Percentiles rank a stretch among this genome's conserved stretches.
Evolutionary conservation across 2,797 vertebrate species (phyloP).

Genomic region (Gadopsis marmoratus): DNA sequence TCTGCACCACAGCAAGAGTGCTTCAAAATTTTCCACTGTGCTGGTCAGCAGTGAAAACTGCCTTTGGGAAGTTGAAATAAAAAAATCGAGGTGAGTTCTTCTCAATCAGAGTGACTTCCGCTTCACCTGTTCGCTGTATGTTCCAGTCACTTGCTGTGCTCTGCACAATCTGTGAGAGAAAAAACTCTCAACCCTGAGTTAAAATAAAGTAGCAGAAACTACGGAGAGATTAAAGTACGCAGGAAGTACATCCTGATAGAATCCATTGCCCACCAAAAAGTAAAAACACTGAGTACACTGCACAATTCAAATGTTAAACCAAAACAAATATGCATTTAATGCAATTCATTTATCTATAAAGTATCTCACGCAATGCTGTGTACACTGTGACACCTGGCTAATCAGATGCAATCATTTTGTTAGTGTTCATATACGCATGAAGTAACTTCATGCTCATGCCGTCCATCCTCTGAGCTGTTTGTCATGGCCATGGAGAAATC

Average conservation of each 20-base stretch:
- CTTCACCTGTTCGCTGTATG: neutral
- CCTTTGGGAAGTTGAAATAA: conserved; percentile 11
- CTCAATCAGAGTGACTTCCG: conserved; percentile 19
- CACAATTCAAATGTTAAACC: neutral
- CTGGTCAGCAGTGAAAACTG: conserved; percentile 15
- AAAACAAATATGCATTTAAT: neutral
- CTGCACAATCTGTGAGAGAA: conserved; percentile 11
- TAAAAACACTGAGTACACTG: too few relatives aligned
- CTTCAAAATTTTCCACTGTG: conserved; percentile 2
- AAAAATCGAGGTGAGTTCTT: conserved; percentile 11
- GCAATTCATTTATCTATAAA: neutral
- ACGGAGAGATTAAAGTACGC: neutral
- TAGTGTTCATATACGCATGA: neutral
- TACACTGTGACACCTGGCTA: neutral
- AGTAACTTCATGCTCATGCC: neutral
- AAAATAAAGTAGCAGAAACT: neutral
- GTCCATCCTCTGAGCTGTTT: neutral
- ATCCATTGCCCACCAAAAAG: neutral
- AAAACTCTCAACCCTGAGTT: neutral
- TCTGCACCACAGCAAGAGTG: conserved; percentile 10
- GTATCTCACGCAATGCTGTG: neutral
- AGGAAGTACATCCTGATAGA: neutral
- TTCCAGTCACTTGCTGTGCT: neutral
- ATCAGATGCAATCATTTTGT: neutral
- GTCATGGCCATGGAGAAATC: neutral